Base-by-base conservation (phyloP, 2,113 vertebrate genomes). In the Myrmophylax atrothorax region DNA sequence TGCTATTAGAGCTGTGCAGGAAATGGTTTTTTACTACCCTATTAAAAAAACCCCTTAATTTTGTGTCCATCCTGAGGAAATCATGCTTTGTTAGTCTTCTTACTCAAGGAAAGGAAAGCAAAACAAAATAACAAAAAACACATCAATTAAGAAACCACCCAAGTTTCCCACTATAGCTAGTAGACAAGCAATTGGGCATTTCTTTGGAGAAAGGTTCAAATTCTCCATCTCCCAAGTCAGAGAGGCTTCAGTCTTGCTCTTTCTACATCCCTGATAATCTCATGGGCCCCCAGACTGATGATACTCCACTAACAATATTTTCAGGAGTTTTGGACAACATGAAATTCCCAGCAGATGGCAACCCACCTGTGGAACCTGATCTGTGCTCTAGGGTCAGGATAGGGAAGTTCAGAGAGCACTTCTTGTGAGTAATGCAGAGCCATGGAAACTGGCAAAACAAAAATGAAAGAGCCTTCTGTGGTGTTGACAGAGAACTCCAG, bases 371-470 rank as follows among this genome's bases (percentile, higher is more conserved):
- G 16, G 16, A 84, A 14, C 35, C 42, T 40, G 52, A 52, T 17
- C 22, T 1, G 1, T 0, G 0, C 31, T 25, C 7, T 4, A 20
- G n/a, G 66, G 18, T 4, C 64, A 24, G 14, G 18, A 35, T 5
- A 15, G 8, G 17, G 55, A 53, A 77, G 67, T 56, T 87, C 64
- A 58, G 8, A 31, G 35, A 86, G 12, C 23, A 46, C 15, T 12
- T 69, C 40, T 70, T 70, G 14, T 5, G 9, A 76, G 19, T 56
- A 66, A 78, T 33, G 59, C 17, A 3, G 69, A 73, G 56, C 7
- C 44, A 60, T 26, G 29, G 53, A 87, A 93, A 84, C 23, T 66
- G 9, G 35, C 46, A 40, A 87, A 88, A 78, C 38, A 75, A 40
- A 81, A 84, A 8, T 14, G 7, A 44, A 59, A 56, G 72, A 38